Evolutionary conservation across 2,888 invertebrate species (phyloP).

Genomic region (Incurvaria masculella): DNA sequence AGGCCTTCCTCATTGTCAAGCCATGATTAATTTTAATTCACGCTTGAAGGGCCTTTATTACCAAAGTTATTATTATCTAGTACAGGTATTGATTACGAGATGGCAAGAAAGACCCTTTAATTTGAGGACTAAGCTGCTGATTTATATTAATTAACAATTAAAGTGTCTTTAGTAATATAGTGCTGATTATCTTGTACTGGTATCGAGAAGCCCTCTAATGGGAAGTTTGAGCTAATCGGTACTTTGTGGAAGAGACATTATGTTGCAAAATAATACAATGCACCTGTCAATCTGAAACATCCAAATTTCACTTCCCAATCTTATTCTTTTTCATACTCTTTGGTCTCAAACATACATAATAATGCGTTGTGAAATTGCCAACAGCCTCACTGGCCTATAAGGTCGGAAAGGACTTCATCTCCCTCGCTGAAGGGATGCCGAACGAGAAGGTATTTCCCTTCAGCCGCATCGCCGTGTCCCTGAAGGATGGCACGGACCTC

Average conservation of each 20-base stretch:
- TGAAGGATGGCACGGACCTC: conserved; percentile 53
- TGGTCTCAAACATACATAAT: background rate
- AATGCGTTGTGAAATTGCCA: conserved; percentile 4
- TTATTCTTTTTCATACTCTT: background rate
- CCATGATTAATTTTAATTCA: background rate
- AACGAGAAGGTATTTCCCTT: conserved; percentile 71
- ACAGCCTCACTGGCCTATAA: conserved; percentile 42
- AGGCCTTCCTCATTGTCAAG: background rate
- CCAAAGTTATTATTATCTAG: conserved; percentile 2
- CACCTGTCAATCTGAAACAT: background rate
- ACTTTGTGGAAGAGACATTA: background rate
- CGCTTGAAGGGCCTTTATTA: too few species aligned
- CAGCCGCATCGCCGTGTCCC: conserved; percentile 54
- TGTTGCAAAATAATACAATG: background rate
- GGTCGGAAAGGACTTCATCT: conserved; percentile 47
- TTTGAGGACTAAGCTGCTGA: background rate
- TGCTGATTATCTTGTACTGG: background rate
- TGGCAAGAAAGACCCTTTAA: too few species aligned
- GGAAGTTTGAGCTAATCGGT: background rate
- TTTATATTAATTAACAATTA: conserved; percentile 1
- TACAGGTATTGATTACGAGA: too few species aligned
- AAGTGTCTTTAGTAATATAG: too few species aligned
- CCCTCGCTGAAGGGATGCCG: conserved; percentile 71
- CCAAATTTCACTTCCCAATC: background rate
- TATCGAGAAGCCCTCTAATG: background rate